Evolutionary conservation across 2,888 invertebrate genomes (phyloP), one percentile per base, ranked within the genome.

Genomic region (Hypolimnas misippus): DNA sequence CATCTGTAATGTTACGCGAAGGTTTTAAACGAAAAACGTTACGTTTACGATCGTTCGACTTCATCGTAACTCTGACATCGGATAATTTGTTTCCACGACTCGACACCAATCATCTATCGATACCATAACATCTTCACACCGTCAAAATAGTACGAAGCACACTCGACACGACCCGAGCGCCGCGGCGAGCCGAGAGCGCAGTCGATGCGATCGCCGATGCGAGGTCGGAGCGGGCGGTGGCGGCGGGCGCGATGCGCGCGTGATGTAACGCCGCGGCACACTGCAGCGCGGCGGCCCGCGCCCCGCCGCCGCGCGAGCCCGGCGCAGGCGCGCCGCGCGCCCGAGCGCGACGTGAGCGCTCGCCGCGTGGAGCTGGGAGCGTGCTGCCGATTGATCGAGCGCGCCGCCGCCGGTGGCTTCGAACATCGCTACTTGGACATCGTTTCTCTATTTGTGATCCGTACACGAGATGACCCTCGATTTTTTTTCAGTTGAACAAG

Each of bases 211-310:
- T 49, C 59, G 42, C 31, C 51, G 25, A 35, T 29, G 21, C 57
- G 57, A 25, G 59, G 50, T 19, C 35, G 46, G 42, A 38, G 12
- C 53, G 44, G 33, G 10, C 52, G 51, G 21, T 17, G 56, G 59
- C 40, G 49, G 63, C 38, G 54, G 55, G 60, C 62, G 70, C 62
- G 70, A 73, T 64, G 65, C 68, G 68, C 71, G 64, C 79, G 80
- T 76, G 76, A 78, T 80, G 81, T 76, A 76, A 76, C 76, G 74
- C 77, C 81, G 80, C 82, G 76, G 62, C 49, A 42, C 53, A 62
- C 68, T 66, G 57, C 63, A 25, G 25, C 66, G 64, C 68, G 51
- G 52, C 57, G 70, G 57, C 57, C 59, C 56, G 65, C 55, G 52
- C 57, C 70, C 56, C 57, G 57, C 57, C 66, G 63, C 55, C 63